Base-by-base conservation (phyloP, 2,797 vertebrate species). In the Sebastes miniatus region DNA sequence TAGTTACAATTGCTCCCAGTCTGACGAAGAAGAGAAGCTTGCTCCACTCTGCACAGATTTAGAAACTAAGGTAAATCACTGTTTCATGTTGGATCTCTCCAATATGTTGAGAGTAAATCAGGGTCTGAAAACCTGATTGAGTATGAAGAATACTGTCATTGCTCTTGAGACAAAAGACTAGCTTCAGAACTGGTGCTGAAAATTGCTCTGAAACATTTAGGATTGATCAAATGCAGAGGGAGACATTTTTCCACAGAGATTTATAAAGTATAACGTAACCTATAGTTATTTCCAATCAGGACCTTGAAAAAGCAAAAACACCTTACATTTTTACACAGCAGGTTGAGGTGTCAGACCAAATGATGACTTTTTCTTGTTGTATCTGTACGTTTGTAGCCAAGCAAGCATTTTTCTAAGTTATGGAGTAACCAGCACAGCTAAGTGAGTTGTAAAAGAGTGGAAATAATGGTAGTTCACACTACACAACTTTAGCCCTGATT, bases 11-110 rank as follows among this genome's bases (percentile, higher is more conserved):
- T 95, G 91, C 86, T 89, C 93, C 56, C 94, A 94, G 76, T 92
- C 92, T 56, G 95, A 96, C 25, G 93, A 94, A 39, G 95, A 96
- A 61, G 94, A 96, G 69, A 95, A 95, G 57, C 87, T 92, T 2
- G 65, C 87, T 62, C 93, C 92, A 8, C 89, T 93, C 54, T 89
- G 82, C 83, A 88, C 93, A 58, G 94, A 94, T 54, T 67, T 95
- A 64, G 95, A 95, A 84, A 90, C 95, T 6, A 96, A 96, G 95
- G 96, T 94, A 88, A 84, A 57, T 62, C 10, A 29, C 2, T 31
- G 12, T 78, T 63, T 73, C 2, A 8, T 11, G 2, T 52, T 79
- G 2, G 4, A 39, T 24, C 14, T 67, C 1, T 10, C 3, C 3
- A 43, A 1, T 14, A 27, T 13, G 16, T 27, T 16, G 1, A 65